These are phyloP conservation scores for Archips xylosteana DNA, from an alignment of 2,888 invertebrate genomes.

Conservation along the genomic window DNA sequence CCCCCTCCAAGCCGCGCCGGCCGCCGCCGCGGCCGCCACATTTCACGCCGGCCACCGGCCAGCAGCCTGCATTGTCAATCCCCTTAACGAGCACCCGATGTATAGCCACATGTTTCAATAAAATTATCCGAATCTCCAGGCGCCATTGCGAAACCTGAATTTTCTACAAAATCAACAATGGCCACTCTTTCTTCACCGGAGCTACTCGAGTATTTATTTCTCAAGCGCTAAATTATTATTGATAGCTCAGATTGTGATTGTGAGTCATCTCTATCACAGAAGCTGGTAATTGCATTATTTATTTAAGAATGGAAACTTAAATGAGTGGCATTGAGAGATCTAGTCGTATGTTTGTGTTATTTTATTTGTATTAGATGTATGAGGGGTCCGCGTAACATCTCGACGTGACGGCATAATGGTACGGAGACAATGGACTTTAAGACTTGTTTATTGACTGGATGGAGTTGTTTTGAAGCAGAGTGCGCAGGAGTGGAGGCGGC, in stretches of 20 bases:
- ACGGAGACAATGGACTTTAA: slow-evolving; percentile 80
- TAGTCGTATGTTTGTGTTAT: slow-evolving; percentile 56
- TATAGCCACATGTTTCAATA: slow-evolving; percentile 39
- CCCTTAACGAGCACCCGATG: slow-evolving; percentile 40
- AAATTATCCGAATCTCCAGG: slow-evolving; percentile 40
- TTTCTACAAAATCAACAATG: slow-evolving; percentile 36
- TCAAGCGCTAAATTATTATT: slow-evolving; percentile 39
- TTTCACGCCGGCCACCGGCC: slow-evolving; percentile 60
- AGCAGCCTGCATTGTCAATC: slow-evolving; percentile 49
- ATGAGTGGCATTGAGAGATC: slow-evolving; percentile 55
- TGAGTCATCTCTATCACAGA: slow-evolving; percentile 43
- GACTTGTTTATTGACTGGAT: slow-evolving; percentile 83
- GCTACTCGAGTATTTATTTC: slow-evolving; percentile 36
- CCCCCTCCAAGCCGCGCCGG: slow-evolving; percentile 51
- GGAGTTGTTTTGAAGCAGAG: slow-evolving; percentile 81
- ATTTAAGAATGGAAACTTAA: slow-evolving; percentile 52
- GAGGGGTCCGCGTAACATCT: slow-evolving; percentile 68
- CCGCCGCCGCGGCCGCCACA: slow-evolving; percentile 66
- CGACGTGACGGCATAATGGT: slow-evolving; percentile 76
- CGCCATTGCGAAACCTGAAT: slow-evolving; percentile 43
- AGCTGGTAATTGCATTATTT: slow-evolving; percentile 46
- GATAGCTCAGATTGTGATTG: slow-evolving; percentile 40
- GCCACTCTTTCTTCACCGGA: slow-evolving; percentile 26
- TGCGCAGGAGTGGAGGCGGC: slow-evolving; percentile 82
- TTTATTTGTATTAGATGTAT: slow-evolving; percentile 73